Percentiles rank a stretch among this genome's conserved stretches.
Evolutionary conservation across 2,888 invertebrate species (phyloP).

Genomic region (Chalcis sispes): DNA sequence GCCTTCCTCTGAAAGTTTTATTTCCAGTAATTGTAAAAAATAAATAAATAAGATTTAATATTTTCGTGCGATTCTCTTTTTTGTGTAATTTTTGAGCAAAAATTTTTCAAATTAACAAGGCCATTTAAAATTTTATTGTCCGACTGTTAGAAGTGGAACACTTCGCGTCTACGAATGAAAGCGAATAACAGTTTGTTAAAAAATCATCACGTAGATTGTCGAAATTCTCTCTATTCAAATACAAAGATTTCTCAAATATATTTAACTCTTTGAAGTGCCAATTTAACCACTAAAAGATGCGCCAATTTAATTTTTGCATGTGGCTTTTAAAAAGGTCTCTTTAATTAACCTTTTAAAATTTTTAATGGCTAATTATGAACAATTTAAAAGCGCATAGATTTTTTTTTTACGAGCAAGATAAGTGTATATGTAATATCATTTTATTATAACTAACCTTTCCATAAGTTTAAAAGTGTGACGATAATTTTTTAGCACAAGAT

Average conservation of each 20-base stretch:
- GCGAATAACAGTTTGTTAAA: neutral
- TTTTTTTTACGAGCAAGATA: slow-evolving; percentile 26
- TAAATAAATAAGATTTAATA: too few species aligned
- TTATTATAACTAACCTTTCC: slow-evolving; percentile 13
- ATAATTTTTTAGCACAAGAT: slow-evolving; percentile 10
- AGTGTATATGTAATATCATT: slow-evolving; percentile 21
- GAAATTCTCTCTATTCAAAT: slow-evolving; percentile 3
- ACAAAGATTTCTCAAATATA: slow-evolving; percentile 30
- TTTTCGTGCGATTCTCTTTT: too few species aligned
- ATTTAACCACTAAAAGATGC: slow-evolving; percentile 39
- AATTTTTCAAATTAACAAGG: neutral
- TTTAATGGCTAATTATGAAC: slow-evolving; percentile 35
- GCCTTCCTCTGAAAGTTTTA: too few species aligned
- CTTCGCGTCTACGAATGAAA: neutral
- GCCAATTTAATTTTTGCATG: slow-evolving; percentile 42
- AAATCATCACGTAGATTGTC: slow-evolving; percentile 6
- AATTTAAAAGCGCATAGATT: slow-evolving; percentile 33
- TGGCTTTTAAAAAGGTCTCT: slow-evolving; percentile 38
- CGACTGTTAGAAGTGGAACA: neutral
- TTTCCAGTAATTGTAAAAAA: too few species aligned
- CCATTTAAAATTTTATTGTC: neutral
- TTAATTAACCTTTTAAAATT: slow-evolving; percentile 48
- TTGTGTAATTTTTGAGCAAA: too few species aligned
- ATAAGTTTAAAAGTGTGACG: neutral
- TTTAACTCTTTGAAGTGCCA: slow-evolving; percentile 25